Evolutionary conservation across 2,888 invertebrate genomes (phyloP), one percentile per base, ranked within the genome.

Genomic region (Macrosoma leucophasiata): DNA sequence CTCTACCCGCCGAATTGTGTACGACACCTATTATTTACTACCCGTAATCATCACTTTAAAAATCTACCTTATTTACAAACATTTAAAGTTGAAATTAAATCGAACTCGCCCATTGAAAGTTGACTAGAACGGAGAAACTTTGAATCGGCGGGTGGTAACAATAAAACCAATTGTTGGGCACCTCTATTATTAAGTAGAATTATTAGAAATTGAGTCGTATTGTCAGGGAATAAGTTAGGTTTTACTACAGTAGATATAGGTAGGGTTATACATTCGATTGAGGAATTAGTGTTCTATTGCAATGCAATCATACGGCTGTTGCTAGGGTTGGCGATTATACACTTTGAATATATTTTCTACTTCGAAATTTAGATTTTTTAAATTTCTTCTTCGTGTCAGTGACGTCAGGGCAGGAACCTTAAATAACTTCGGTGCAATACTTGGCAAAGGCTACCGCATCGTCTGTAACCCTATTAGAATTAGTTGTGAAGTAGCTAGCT

Each of bases 111-210:
- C 23, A 43, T 33, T 40, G 42, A 46, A 48, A 38, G 41, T 43
- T 34, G 41, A 41, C 41, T 43, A 33, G 36, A 30, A 45, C 40
- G 26, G 38, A 55, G 58, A 62, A 70, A 76, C 67, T 73, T 70
- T 66, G 64, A 64, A 64, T 54, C 78, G 67, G 66, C 79, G 79
- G 79, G 79, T 70, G 79, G 79, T 75, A 76, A 78, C 78, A 78
- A 78, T 76, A 70, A 76, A 74, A 68, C 60, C 77, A 64, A 78
- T 76, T 78, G 76, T 76, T 56, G 43, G 54, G 55, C 38, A 46
- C 43, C 39, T 56, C 60, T 67, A 68, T 76, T 74, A 69, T 69
- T 48, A 20, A 41, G 35, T 19, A 31, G 22, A 36, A 39, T 35
- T 44, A 36, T 38, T 33, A 33, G 44, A 62, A 48, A 59, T 61